Base-by-base conservation (phyloP, 2,113 vertebrate genomes). In the Rallus limicola region DNA sequence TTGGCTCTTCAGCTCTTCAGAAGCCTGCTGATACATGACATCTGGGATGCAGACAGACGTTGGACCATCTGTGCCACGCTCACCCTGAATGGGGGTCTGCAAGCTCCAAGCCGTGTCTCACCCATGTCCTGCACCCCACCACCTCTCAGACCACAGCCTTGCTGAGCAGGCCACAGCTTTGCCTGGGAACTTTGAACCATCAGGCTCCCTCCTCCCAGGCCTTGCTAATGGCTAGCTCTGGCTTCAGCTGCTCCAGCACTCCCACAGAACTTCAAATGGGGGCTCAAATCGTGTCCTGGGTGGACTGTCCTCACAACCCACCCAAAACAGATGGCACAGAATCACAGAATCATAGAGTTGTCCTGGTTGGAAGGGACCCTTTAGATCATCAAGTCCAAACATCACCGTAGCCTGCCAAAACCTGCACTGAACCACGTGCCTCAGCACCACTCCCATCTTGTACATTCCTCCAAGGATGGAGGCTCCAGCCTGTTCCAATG, bases 21-120 rank as follows among this genome's bases (percentile, higher is more conserved):
- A 31, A 74, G 17, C 28, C 50, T 58, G 2, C 0, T 25, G 53
- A 28, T 2, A 14, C 1, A 6, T 3, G 50, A 42, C 16, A 55
- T 5, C 38, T 34, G 44, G 58, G 38, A 16, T 81, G 31, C 28
- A 44, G 59, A 62, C 28, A 26, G 7, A n/a, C 21, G 5, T 38
- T 29, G 50, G 77, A 17, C 34, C 4, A 3, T 18, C 48, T 50
- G 26, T 38, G 50, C 68, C 50, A 15, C 10, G 76, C 26, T 70
- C 46, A 56, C 6, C 40, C 38, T 16, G 10, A 80, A 44, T 5
- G 31, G 15, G 74, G 29, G 31, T 59, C 79, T 87, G 24, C 11
- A n/a, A 65, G 31, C 44, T 64, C 36, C 10, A 15, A 16, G 14
- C 7, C 60, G 34, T 19, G 63, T 17, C n/a, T 63, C 34, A 16